Conservation (phyloP, 2,888 invertebrate species). For the Metacarcinus magister region DNA sequence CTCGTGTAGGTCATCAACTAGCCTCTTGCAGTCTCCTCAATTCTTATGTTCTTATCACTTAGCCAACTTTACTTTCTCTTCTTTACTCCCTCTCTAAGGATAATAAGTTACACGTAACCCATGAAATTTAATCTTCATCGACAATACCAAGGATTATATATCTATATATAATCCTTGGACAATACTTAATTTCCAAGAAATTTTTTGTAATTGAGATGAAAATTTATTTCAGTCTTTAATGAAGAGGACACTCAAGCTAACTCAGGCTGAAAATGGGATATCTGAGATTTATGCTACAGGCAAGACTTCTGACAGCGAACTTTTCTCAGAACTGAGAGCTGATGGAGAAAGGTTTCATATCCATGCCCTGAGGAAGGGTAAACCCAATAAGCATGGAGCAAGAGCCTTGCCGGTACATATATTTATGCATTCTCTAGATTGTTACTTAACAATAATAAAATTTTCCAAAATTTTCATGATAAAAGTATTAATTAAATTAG, state of each 20-base stretch:
- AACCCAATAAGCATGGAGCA: background rate
- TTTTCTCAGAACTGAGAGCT: conserved; percentile 34
- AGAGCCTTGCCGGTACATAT: conserved; percentile 22
- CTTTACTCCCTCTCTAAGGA: background rate
- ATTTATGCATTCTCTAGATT: background rate
- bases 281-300: background rate
- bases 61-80: background rate
- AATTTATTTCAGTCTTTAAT: background rate
- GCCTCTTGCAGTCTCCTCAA: no score
- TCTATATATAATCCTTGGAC: no score
- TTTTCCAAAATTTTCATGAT: background rate
- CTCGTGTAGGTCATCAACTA: no score
- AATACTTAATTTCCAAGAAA: background rate
- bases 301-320: background rate
- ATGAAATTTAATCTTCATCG: no score
- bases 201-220: background rate
- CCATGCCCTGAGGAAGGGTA: background rate
- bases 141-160: no score
- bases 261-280: background rate
- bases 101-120: no score
- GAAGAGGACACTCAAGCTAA: background rate
- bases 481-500: no score
- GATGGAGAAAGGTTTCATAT: conserved; percentile 31
- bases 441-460: background rate
- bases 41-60: no score